phyloP scores from a whole-genome alignment of 2,888 invertebrate genomes.

The Iselma pallidipennis region DNA sequence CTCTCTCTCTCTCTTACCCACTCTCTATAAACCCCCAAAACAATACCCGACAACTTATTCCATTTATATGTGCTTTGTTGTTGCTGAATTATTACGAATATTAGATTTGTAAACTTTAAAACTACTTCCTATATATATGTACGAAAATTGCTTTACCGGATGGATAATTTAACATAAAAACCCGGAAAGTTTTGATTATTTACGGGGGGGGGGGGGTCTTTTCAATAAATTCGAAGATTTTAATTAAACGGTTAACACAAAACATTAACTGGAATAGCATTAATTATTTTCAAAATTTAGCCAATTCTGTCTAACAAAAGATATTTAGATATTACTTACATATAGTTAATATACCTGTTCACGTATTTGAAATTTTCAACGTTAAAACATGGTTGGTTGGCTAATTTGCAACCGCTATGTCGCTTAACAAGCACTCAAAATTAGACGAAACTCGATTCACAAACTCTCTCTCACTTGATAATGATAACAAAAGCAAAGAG shows the following conservation, averaged over 20 bases:
- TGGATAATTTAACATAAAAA: too few relatives aligned
- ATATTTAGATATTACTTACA: neutral
- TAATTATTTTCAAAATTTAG: neutral
- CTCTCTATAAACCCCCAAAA: conserved; percentile 21
- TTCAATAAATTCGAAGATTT: neutral
- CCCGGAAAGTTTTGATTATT: too few relatives aligned
- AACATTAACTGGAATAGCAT: neutral
- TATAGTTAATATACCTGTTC: neutral
- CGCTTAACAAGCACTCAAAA: conserved; percentile 6
- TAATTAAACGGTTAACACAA: neutral
- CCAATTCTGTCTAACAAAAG: neutral
- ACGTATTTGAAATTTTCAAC: neutral
- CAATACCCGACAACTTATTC: conserved; percentile 43
- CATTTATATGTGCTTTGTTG: conserved; percentile 33
- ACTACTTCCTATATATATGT: conserved; percentile 11
- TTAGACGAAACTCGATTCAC: conserved; percentile 2
- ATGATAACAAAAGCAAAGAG: neutral
- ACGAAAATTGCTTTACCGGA: neutral
- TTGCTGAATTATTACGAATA: conserved; percentile 28
- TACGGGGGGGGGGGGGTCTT: too few relatives aligned
- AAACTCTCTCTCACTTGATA: conserved; percentile 1
- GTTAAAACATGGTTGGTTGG: neutral
- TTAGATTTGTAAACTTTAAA: conserved; percentile 31
- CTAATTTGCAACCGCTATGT: conserved; percentile 6
- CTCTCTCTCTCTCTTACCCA: neutral